Evolutionary conservation across 1,140 invertebrate genomes (phyloP).

Genomic region (Paralvinella palmiformis): DNA sequence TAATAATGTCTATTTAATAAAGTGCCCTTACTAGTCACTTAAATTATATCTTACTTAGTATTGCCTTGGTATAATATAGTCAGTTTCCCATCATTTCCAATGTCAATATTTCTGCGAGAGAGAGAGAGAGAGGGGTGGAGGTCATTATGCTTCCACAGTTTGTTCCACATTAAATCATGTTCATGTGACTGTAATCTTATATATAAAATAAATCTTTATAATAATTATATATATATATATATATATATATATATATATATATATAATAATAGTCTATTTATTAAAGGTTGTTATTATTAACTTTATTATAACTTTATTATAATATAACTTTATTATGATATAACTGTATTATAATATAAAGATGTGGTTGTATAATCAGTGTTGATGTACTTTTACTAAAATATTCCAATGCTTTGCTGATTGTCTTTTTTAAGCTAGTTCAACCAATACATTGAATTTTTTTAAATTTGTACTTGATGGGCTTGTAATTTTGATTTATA

Average conservation of each 20-base stretch:
- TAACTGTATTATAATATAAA: not conserved
- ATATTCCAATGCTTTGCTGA: not conserved
- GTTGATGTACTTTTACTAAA: not conserved
- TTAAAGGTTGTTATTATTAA: not conserved
- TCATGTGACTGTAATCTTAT: not conserved
- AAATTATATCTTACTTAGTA: not conserved
- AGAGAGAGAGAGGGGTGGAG: not conserved
- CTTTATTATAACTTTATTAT: not conserved
- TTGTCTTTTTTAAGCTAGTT: too few species aligned
- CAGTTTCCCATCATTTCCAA: not conserved
- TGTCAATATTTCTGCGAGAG: not conserved
- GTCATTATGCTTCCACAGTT: not conserved
- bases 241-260: not conserved
- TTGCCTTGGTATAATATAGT: not conserved
- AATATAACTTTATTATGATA: not conserved
- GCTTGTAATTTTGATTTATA: too few species aligned
- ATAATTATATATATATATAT: not conserved
- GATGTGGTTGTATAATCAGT: conserved; percentile 1
- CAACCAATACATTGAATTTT: too few species aligned
- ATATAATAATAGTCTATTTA: not conserved
- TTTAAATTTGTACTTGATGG: too few species aligned
- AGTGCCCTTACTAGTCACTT: not conserved
- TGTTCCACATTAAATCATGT: too few species aligned
- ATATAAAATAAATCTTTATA: not conserved
- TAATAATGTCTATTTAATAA: not conserved